Conservation (phyloP, 1,140 invertebrate genomes). For the Drosophila dunni region DNA sequence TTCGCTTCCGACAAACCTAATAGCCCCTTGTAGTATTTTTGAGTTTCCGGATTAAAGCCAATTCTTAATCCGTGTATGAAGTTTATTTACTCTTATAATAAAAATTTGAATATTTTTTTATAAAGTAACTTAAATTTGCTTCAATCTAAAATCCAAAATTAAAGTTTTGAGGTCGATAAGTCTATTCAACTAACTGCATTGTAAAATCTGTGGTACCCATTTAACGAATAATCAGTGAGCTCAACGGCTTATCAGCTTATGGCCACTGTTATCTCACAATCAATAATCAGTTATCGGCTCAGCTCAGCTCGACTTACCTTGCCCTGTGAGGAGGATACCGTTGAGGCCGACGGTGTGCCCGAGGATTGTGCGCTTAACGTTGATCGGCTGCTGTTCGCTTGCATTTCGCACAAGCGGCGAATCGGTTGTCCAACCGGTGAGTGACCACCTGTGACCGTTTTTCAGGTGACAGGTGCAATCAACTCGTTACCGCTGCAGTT, state of each 20-base stretch:
- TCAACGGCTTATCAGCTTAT: neutral
- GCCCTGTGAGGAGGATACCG: constrained; percentile 81
- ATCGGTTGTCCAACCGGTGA: constrained; percentile 3
- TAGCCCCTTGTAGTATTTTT: too few relatives aligned
- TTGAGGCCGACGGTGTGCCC: constrained; percentile 82
- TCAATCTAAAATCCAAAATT: too few relatives aligned
- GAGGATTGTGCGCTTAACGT: constrained; percentile 83
- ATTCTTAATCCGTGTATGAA: too few relatives aligned
- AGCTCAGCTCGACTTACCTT: constrained; percentile 61
- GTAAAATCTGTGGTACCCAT: neutral
- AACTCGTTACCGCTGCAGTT: constrained; percentile 16
- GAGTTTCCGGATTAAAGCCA: too few relatives aligned
- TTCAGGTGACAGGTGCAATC: constrained; percentile 14
- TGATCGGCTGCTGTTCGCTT: constrained; percentile 81
- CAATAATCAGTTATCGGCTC: too few relatives aligned
- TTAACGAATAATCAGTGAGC: neutral
- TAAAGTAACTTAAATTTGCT: too few relatives aligned
- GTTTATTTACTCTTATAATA: too few relatives aligned
- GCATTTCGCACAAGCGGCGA: constrained; percentile 68
- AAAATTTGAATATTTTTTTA: too few relatives aligned
- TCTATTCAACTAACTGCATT: too few relatives aligned
- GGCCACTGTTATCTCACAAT: too few relatives aligned
- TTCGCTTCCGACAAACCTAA: too few relatives aligned
- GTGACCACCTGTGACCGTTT: neutral
- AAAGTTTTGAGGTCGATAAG: too few relatives aligned